phyloP scores from a whole-genome alignment of 2,797 vertebrate species.

The Pantherophis alleghaniensis region DNA sequence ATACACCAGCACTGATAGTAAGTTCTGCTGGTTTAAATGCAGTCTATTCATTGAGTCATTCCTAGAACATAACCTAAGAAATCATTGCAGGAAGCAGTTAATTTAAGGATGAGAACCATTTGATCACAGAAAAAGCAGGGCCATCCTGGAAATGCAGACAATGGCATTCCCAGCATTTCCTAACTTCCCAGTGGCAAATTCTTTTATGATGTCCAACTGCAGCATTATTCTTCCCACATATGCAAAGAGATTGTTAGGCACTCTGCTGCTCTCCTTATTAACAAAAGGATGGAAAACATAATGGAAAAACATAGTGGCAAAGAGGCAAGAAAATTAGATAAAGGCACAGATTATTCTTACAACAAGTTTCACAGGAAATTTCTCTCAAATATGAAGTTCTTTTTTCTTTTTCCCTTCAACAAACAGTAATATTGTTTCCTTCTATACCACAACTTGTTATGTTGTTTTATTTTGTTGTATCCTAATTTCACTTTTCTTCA shows the following conservation, averaged over 20 bases:
- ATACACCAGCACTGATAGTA: neutral
- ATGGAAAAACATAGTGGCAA: neutral
- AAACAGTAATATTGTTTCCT: neutral
- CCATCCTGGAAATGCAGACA: neutral
- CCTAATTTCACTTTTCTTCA: neutral
- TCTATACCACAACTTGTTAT: neutral
- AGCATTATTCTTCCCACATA: neutral
- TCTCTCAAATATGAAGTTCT: neutral
- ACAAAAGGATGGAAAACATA: neutral
- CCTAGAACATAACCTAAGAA: too few relatives aligned
- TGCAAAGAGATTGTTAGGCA: neutral
- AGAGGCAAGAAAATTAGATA: neutral
- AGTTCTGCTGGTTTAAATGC: neutral
- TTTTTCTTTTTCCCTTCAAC: neutral
- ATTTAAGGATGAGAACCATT: neutral
- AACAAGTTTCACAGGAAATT: neutral
- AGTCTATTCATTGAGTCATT: neutral
- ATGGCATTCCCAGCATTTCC: neutral
- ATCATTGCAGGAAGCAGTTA: neutral
- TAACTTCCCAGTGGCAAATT: neutral
- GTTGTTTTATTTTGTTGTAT: neutral
- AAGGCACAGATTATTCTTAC: neutral
- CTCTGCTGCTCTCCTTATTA: neutral
- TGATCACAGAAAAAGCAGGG: neutral
- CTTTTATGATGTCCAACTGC: neutral